These are phyloP conservation scores for Tuberolachnus salignus DNA, from an alignment of 2,888 invertebrate genomes.

Conservation along the genomic window DNA sequence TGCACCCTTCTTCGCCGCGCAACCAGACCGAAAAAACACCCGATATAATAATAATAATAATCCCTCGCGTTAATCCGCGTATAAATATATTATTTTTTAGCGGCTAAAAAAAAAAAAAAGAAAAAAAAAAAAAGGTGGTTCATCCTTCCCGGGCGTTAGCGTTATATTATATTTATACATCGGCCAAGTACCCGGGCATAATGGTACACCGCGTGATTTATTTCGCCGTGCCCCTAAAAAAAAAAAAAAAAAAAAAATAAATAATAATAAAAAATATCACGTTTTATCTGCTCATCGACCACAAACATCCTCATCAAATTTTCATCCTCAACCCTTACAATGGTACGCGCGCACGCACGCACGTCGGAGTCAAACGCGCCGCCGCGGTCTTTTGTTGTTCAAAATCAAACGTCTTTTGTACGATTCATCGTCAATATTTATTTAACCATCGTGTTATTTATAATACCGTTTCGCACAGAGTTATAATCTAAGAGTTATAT, in stretches of 20 bases:
- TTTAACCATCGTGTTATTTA: too few relatives aligned
- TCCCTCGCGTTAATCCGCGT: slow-evolving; percentile 45
- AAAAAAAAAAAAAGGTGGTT: too few relatives aligned
- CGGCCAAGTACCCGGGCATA: slow-evolving; percentile 37
- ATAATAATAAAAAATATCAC: too few relatives aligned
- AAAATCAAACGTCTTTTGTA: slow-evolving; percentile 16
- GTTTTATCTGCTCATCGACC: slow-evolving; percentile 54
- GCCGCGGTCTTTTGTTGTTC: neutral
- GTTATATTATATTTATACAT: too few relatives aligned
- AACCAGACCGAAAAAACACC: slow-evolving; percentile 30
- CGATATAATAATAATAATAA: slow-evolving; percentile 25
- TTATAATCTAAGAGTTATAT: too few relatives aligned
- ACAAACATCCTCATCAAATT: slow-evolving; percentile 56
- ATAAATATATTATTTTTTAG: neutral
- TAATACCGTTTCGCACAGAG: neutral
- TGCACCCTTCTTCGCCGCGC: slow-evolving; percentile 31
- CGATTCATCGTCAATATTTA: neutral
- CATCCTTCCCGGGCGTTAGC: too few relatives aligned
- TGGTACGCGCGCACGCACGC: neutral
- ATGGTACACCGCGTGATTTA: slow-evolving; percentile 49
- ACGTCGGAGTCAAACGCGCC: slow-evolving; percentile 24
- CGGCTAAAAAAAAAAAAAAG: neutral
- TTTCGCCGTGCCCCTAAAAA: slow-evolving; percentile 26
- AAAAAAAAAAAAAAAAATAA: too few relatives aligned
- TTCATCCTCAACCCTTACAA: slow-evolving; percentile 51